Base-by-base conservation (phyloP, 2,888 invertebrate genomes). In the Aromia moschata region DNA sequence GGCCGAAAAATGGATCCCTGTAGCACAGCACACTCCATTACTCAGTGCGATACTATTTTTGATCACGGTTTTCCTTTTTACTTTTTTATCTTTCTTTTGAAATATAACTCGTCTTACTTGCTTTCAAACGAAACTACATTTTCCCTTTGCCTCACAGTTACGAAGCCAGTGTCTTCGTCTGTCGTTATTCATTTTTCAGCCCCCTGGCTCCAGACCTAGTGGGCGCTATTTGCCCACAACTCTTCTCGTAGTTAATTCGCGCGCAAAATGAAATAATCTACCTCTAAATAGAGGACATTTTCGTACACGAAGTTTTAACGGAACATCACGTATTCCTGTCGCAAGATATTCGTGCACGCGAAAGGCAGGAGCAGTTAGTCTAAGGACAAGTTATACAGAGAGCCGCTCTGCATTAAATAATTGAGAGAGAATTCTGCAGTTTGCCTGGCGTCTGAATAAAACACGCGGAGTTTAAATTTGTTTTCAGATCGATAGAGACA, bases 371-470 rank as follows among this genome's bases (percentile, higher is more conserved):
- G 37, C 45, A 31, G 31, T 46, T 46, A 56, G 40, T 31, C 12
- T 40, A 46, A 56, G 40, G 45, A 46, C 25, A 46, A 40, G 47
- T 45, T 47, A 56, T 40, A 56, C 55, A 56, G 41, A 40, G 20
- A 40, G 55, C 55, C 31, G 45, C 55, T 56, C 31, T 15, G 55
- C 55, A 56, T 56, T 40, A 46, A 56, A 56, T 46, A 56, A 52
- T 52, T 47, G 40, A 47, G 46, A 9, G 17, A 33, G n/a, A n/a
- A 40, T 47, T 33, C 45, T 41, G 33, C 18, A 36, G 30, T 41
- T 52, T 41, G 17, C 41, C 41, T 41, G 16, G 15, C 30, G 11
- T 31, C 30, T n/a, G 30, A 52, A 30, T 40, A 25, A 52, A 41
- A 52, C 16, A 31, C 52, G 17, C 11, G 18, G 31, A 52, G 41